Conservation (phyloP, 2,797 vertebrate species). For the Darevskia mixta region DNA sequence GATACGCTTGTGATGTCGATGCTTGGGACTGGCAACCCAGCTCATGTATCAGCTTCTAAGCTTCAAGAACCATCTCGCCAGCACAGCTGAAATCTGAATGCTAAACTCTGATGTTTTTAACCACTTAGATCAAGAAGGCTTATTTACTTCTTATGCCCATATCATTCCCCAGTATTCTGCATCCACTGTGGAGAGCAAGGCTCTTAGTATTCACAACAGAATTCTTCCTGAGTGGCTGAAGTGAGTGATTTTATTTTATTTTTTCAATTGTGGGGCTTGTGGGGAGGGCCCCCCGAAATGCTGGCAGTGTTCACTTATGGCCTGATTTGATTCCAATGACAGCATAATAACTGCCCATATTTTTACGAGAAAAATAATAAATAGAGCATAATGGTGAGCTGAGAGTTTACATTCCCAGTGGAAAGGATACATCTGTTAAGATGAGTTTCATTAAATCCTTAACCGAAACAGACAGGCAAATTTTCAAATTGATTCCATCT, state of each 20-base stretch:
- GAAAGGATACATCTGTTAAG: constrained; percentile 71
- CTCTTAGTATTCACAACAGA: constrained; percentile 34
- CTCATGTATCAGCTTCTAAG: too few relatives aligned
- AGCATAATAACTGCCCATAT: constrained; percentile 42
- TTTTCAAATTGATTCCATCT: constrained; percentile 71
- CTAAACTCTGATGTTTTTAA: neutral
- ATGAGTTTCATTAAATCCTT: constrained; percentile 70
- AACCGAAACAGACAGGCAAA: constrained; percentile 61
- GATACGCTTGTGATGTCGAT: too few relatives aligned
- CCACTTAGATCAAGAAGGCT: neutral
- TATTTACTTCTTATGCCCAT: neutral
- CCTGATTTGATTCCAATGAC: constrained; percentile 48
- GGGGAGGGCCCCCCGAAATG: too few relatives aligned
- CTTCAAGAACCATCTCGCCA: neutral
- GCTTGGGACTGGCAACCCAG: neutral
- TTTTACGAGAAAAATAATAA: constrained; percentile 67
- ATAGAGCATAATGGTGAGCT: constrained; percentile 41
- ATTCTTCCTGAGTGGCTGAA: constrained; percentile 33
- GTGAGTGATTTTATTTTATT: constrained; percentile 27
- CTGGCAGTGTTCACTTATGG: constrained; percentile 3
- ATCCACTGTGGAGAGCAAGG: neutral
- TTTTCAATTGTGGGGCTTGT: constrained; percentile 39
- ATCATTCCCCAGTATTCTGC: neutral
- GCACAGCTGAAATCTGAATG: neutral
- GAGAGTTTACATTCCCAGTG: constrained; percentile 70